Conservation (phyloP, 2,113 vertebrate species). For the Uropsilus gracilis region DNA sequence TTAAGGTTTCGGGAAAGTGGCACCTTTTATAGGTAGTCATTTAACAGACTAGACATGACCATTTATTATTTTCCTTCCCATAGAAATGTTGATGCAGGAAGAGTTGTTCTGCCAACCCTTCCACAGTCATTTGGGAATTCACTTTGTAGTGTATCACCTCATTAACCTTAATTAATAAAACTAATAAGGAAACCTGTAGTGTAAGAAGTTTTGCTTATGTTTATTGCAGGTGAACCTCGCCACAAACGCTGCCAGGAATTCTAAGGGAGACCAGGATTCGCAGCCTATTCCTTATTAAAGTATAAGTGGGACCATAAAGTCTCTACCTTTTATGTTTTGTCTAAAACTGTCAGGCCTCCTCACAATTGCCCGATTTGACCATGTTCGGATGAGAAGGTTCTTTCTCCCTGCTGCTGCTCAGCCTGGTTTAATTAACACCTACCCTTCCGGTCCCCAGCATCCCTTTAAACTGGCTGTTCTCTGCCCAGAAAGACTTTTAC, state of each 20-base stretch:
- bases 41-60: background rate
- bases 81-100: background rate
- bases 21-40: background rate
- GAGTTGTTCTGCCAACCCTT: background rate
- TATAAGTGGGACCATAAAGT: background rate
- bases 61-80: background rate
- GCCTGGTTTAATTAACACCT: constrained; percentile 49
- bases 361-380: rapidly evolving
- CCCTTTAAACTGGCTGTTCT: background rate
- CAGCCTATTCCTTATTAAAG: background rate
- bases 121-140: background rate
- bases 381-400: background rate
- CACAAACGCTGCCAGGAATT: background rate
- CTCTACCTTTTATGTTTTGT: background rate
- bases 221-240: background rate
- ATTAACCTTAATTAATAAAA: background rate
- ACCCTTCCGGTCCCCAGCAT: background rate
- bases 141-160: background rate
- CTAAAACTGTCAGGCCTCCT: background rate
- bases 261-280: background rate
- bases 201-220: background rate
- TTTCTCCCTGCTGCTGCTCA: background rate
- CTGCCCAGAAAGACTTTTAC: background rate
- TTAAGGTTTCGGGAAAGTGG: background rate
- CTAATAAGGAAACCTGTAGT: background rate